Conservation (phyloP, 2,888 invertebrate species). For the Archaeoteleia sp. region DNA sequence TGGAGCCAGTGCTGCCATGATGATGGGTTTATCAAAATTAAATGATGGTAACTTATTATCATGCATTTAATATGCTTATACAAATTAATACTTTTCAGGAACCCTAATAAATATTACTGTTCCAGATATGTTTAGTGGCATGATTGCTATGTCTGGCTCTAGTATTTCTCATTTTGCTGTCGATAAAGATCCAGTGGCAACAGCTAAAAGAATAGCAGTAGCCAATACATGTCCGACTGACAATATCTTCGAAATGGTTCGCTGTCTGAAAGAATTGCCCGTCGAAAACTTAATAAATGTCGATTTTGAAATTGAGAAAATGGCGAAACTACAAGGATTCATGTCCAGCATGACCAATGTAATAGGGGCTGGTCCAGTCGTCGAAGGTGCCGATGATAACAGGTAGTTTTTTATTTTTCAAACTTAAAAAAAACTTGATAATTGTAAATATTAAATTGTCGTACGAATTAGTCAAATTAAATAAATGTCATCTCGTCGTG, state of each 20-base stretch:
- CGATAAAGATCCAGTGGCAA: slow-evolving; percentile 79
- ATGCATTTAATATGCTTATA: no score
- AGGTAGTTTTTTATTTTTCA: slow-evolving; percentile 60
- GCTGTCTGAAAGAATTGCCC: slow-evolving; percentile 79
- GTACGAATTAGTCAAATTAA: no score
- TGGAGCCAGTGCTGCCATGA: slow-evolving; percentile 84
- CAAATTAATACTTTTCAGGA: neutral
- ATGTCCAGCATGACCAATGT: slow-evolving; percentile 80
- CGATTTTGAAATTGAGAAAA: slow-evolving; percentile 79
- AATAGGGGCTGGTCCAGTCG: slow-evolving; percentile 81
- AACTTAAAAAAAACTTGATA: no score
- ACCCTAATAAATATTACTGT: slow-evolving; percentile 2
- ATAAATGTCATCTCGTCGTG: no score
- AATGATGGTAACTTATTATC: slow-evolving; percentile 79
- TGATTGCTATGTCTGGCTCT: slow-evolving; percentile 86
- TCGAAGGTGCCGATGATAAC: slow-evolving; percentile 81
- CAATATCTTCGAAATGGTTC: slow-evolving; percentile 79
- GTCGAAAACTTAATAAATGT: slow-evolving; percentile 75
- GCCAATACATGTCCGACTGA: slow-evolving; percentile 80
- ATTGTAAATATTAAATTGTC: no score
- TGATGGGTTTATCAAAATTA: slow-evolving; percentile 81
- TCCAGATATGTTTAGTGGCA: slow-evolving; percentile 76
- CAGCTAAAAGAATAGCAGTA: slow-evolving; percentile 79
- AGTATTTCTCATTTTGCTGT: slow-evolving; percentile 83
- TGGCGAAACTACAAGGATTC: slow-evolving; percentile 78